A percentile compares a stretch with the other conserved stretches of the same genome.
Conservation (phyloP, 2,797 vertebrate genomes). For the Oryzias sinensis region DNA sequence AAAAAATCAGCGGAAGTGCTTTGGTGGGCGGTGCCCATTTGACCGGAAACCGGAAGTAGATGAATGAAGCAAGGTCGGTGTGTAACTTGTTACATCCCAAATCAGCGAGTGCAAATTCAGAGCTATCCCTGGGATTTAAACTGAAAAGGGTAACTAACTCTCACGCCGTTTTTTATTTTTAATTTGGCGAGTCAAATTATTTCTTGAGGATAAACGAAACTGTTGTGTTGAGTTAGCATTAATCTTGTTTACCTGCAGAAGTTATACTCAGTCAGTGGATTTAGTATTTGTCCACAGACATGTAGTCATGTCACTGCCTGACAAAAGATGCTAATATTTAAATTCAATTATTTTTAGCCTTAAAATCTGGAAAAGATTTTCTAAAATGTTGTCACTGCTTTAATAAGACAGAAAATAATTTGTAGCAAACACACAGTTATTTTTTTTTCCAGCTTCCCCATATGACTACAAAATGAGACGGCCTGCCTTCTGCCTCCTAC, state of each 20-base stretch:
- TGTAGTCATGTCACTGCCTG: too few relatives aligned
- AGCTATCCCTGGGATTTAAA: neutral
- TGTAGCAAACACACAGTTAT: neutral
- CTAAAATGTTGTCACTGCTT: too few relatives aligned
- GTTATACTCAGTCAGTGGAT: too few relatives aligned
- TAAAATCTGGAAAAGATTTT: too few relatives aligned
- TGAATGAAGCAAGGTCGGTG: conserved; percentile 7
- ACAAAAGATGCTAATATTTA: too few relatives aligned
- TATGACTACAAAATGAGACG: conserved; percentile 51
- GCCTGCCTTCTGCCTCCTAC: conserved; percentile 35
- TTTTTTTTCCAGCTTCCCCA: conserved; percentile 23
- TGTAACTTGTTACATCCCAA: conserved; percentile 10
- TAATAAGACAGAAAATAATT: too few relatives aligned
- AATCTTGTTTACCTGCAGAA: too few relatives aligned
- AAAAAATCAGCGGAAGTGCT: neutral
- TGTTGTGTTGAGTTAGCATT: too few relatives aligned
- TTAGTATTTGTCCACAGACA: too few relatives aligned
- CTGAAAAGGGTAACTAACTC: neutral
- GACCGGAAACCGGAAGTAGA: conserved; percentile 65
- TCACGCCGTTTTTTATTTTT: neutral
- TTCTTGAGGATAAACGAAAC: too few relatives aligned
- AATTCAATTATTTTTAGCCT: too few relatives aligned
- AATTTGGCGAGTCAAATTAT: too few relatives aligned
- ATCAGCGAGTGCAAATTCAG: conserved; percentile 49
- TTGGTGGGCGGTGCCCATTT: conserved; percentile 24